Evolutionary conservation across 2,888 invertebrate species (phyloP), one percentile per base, ranked within the genome.

Genomic region (Agrenia bidenticulata): DNA sequence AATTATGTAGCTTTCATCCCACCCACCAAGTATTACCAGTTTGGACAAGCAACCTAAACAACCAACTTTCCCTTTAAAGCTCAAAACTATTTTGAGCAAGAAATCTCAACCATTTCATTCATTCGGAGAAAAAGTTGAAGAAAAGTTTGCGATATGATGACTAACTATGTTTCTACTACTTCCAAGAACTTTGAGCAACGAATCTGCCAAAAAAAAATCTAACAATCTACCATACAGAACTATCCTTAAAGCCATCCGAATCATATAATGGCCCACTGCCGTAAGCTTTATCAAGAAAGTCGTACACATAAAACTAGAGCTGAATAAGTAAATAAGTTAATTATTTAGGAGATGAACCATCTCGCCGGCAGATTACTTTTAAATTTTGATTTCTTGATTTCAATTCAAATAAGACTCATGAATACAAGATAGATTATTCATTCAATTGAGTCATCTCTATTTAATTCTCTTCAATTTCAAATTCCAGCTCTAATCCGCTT

Each of bases 391-490:
- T 39, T 37, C 57, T 55, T 57, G 57, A 57, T 57, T 21, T 27
- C 24, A 2, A 24, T 58, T 45, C 45, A 58, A 42, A 23, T 23
- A 23, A 26, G 42, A n/a, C 39, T 37, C 37, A 57, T 57, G 57
- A 57, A 57, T 57, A 57, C 19, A n/a, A n/a, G n/a, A n/a, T n/a
- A n/a, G n/a, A 57, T 57, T 57, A 58, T 42, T 58, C 58, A 58
- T 21, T 42, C 45, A 45, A 45, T 49, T 58, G 45, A 45, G n/a
- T 58, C 58, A 58, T 58, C 58, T 27, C 41, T 45, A 49, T 58
- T 58, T 58, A 58, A 58, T 58, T 58, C 49, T 19, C 7, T 58
- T 45, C 41, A 13, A 58, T 11, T 32, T 55, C 11, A 9, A 26
- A 24, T 55, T 13, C 17, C 17, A 21, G 19, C 23, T 23, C 27